phyloP scores from a whole-genome alignment of 2,113 vertebrate genomes.

The Hydrochoerus hydrochaeris region DNA sequence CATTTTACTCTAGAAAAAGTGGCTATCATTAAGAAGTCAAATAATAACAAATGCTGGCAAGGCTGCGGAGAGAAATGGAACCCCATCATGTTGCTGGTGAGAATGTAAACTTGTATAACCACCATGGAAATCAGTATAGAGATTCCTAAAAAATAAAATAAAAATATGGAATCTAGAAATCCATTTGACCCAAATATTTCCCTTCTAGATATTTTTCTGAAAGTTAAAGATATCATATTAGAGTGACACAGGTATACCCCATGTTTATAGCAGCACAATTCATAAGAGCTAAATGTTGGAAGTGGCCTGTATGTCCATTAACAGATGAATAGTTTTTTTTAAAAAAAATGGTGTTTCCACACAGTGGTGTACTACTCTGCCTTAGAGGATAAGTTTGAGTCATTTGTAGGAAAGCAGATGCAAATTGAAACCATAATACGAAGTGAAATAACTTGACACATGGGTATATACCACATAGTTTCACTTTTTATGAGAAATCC shows the following conservation, averaged over 20 bases:
- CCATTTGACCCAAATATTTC: neutral
- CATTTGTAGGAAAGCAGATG: neutral
- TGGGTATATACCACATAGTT: neutral
- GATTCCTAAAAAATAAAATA: neutral
- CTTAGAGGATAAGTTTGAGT: neutral
- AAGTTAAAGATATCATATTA: neutral
- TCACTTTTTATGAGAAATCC: neutral
- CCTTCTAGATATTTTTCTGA: neutral
- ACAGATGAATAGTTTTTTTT: neutral
- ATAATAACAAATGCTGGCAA: neutral
- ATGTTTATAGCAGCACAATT: neutral
- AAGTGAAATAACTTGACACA: neutral
- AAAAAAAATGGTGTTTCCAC: neutral
- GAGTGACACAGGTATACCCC: neutral
- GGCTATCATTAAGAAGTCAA: neutral
- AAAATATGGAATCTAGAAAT: neutral
- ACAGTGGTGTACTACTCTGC: neutral
- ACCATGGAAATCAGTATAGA: neutral
- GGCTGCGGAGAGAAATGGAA: neutral
- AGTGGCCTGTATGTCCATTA: neutral
- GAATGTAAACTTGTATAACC: neutral
- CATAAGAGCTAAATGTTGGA: neutral
- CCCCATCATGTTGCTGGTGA: neutral
- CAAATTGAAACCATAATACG: neutral
- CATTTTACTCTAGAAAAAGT: neutral